phyloP scores from a whole-genome alignment of 2,113 vertebrate species.

The Tinamus guttatus region DNA sequence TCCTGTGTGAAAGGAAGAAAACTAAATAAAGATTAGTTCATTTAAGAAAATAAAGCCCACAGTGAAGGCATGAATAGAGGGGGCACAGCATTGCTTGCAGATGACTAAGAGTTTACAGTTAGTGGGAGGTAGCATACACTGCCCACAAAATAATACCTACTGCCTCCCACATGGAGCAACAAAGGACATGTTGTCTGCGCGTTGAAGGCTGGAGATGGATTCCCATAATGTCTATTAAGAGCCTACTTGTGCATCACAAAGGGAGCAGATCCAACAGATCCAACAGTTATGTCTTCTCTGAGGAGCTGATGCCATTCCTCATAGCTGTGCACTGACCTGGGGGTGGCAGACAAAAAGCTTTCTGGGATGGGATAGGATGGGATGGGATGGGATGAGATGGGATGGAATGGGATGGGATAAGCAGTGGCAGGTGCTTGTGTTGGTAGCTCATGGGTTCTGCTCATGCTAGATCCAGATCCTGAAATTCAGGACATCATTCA shows the following conservation, averaged over 20 bases:
- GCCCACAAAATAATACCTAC: neutral
- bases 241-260: neutral
- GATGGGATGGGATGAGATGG: too few species aligned
- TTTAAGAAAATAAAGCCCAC: neutral
- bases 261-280: neutral
- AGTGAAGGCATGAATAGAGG: neutral
- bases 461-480: neutral
- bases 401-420: neutral
- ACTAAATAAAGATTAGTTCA: neutral
- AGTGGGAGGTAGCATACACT: neutral
- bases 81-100: neutral
- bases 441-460: neutral
- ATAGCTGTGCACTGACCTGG: fast-evolving
- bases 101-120: neutral
- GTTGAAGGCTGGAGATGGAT: neutral
- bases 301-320: neutral
- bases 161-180: neutral
- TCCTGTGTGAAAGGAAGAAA: neutral
- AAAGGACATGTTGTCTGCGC: neutral
- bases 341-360: neutral
- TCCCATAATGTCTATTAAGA: neutral
- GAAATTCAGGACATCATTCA: neutral
- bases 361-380: fast-evolving
- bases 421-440: neutral
- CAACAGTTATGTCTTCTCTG: neutral